phyloP scores from a whole-genome alignment of 2,888 invertebrate genomes.

The Gryllus longicercus region DNA sequence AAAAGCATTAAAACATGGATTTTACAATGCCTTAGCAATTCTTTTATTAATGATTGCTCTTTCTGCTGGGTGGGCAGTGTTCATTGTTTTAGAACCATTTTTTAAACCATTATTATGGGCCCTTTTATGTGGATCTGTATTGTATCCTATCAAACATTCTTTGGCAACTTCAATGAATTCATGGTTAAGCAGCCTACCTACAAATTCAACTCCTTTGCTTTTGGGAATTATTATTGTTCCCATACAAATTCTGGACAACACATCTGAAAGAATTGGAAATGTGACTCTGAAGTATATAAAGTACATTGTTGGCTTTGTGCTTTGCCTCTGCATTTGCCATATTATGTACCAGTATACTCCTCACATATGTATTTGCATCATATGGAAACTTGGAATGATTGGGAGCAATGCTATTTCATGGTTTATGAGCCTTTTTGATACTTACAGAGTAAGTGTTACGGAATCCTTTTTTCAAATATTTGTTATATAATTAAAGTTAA shows the following conservation, averaged over 20 bases:
- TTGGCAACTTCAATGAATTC: slow-evolving; percentile 70
- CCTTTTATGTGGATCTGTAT: slow-evolving; percentile 88
- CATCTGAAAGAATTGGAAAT: slow-evolving; percentile 70
- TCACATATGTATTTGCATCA: slow-evolving; percentile 56
- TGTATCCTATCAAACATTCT: slow-evolving; percentile 90
- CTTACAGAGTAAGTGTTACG: slow-evolving; percentile 47
- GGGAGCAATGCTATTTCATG: slow-evolving; percentile 43
- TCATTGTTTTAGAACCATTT: slow-evolving; percentile 84
- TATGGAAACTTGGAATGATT: slow-evolving; percentile 51
- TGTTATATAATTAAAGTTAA: neutral
- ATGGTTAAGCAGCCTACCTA: slow-evolving; percentile 73
- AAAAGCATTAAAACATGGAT: slow-evolving; percentile 86
- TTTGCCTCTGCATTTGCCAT: slow-evolving; percentile 53
- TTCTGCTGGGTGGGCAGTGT: slow-evolving; percentile 71
- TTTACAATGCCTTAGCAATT: slow-evolving; percentile 83
- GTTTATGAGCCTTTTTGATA: slow-evolving; percentile 45
- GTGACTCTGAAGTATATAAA: slow-evolving; percentile 67
- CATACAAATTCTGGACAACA: slow-evolving; percentile 67
- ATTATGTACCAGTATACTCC: slow-evolving; percentile 72
- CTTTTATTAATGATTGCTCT: slow-evolving; percentile 66
- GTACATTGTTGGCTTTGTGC: slow-evolving; percentile 51
- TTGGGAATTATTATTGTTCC: slow-evolving; percentile 64
- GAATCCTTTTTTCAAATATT: neutral
- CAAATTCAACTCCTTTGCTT: slow-evolving; percentile 63
- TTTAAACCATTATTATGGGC: slow-evolving; percentile 95